These are phyloP conservation scores for Engraulis encrasicolus DNA, from an alignment of 2,113 vertebrate genomes.

Conservation along the genomic window DNA sequence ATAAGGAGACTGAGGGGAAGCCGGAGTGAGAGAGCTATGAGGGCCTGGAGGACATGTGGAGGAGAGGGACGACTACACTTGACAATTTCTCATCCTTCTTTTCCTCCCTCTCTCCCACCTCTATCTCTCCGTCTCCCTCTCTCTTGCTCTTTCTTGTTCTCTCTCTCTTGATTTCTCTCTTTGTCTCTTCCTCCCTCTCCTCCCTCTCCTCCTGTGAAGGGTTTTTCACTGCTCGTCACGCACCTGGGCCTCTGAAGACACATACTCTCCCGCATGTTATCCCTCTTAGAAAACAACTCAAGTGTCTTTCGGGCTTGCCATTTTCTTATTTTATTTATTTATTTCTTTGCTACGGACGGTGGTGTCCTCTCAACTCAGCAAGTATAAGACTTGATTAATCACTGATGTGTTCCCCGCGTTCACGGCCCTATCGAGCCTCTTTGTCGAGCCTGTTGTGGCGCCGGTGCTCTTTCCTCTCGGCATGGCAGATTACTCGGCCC, in stretches of 20 bases:
- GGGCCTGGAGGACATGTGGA: background rate
- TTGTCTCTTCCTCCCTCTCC: no score
- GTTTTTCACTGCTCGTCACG: background rate
- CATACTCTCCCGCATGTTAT: background rate
- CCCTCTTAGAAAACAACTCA: background rate
- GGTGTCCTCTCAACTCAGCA: background rate
- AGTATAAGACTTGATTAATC: background rate
- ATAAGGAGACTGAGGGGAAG: background rate
- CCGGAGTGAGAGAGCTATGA: background rate
- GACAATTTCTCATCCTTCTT: background rate
- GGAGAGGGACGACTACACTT: background rate
- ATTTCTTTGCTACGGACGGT: no score
- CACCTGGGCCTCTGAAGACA: background rate
- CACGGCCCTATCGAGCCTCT: background rate
- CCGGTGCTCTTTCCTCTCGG: background rate
- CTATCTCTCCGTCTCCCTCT: no score
- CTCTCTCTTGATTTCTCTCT: no score
- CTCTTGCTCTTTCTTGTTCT: no score
- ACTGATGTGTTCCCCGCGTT: background rate
- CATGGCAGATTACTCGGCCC: background rate
- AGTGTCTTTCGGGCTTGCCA: background rate
- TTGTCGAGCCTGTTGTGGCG: no score
- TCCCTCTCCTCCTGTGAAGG: background rate
- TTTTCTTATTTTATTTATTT: no score
- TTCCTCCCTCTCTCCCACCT: no score